Conservation (phyloP, 2,888 invertebrate species). For the Helicoverpa assulta region DNA sequence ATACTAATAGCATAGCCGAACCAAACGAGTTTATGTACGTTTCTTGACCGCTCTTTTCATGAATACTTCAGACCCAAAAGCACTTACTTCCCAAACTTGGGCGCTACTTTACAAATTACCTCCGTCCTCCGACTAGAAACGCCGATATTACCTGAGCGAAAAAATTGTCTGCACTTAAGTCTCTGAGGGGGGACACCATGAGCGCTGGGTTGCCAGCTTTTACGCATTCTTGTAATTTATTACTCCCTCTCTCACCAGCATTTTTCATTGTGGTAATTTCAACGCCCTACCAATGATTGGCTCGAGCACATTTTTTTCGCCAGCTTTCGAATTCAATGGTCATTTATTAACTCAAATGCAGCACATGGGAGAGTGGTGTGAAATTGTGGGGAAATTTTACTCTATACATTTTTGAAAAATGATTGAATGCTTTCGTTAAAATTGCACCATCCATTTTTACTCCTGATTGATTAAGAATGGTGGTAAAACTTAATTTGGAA, state of each 20-base stretch:
- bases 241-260: constrained; percentile 67
- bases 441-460: background rate
- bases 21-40: background rate
- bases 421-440: constrained; percentile 7
- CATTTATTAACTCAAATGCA: constrained; percentile 67
- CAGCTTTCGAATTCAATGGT: constrained; percentile 67
- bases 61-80: constrained; percentile 1
- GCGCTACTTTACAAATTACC: constrained; percentile 39
- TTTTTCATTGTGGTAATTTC: constrained; percentile 78
- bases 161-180: constrained; percentile 66
- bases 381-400: constrained; percentile 41
- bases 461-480: too few relatives aligned
- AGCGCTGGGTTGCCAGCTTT: constrained; percentile 69
- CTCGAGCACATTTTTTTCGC: constrained; percentile 67
- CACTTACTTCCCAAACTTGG: constrained; percentile 14
- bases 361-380: constrained; percentile 50
- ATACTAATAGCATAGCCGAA: background rate
- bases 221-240: constrained; percentile 82
- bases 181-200: constrained; percentile 61
- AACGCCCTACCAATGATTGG: constrained; percentile 75
- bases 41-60: constrained; percentile 4
- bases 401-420: constrained; percentile 30
- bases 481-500: background rate
- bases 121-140: constrained; percentile 32
- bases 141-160: constrained; percentile 61